phyloP scores from a whole-genome alignment of 2,888 invertebrate genomes.

The Mesoligia furuncula region DNA sequence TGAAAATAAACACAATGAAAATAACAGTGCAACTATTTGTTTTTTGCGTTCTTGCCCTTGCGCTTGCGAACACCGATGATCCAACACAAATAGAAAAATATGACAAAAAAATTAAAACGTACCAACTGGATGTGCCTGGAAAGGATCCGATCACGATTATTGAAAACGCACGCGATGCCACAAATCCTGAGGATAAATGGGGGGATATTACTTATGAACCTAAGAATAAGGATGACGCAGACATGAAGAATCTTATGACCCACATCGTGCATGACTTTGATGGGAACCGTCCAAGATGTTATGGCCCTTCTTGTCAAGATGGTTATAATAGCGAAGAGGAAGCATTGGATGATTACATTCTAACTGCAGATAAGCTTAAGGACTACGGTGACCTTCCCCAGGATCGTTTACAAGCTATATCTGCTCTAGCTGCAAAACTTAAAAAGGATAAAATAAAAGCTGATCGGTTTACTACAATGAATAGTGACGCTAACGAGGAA shows the following conservation, averaged over 20 bases:
- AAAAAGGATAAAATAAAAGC: slow-evolving; percentile 85
- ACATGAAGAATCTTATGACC: slow-evolving; percentile 84
- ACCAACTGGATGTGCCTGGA: slow-evolving; percentile 90
- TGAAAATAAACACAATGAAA: slow-evolving; percentile 84
- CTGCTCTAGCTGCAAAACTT: slow-evolving; percentile 85
- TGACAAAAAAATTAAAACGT: slow-evolving; percentile 85
- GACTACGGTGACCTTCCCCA: slow-evolving; percentile 81
- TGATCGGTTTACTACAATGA: slow-evolving; percentile 70
- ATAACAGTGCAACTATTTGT: slow-evolving; percentile 83
- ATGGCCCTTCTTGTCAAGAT: slow-evolving; percentile 87
- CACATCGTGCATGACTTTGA: slow-evolving; percentile 84
- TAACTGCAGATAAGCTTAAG: slow-evolving; percentile 91
- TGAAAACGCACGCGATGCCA: slow-evolving; percentile 80
- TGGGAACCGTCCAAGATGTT: slow-evolving; percentile 82
- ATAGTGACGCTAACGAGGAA: slow-evolving; percentile 66
- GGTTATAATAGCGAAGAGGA: slow-evolving; percentile 82
- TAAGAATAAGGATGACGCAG: slow-evolving; percentile 76
- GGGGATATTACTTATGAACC: slow-evolving; percentile 70
- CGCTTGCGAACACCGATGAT: slow-evolving; percentile 77
- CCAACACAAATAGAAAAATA: slow-evolving; percentile 81
- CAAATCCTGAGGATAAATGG: slow-evolving; percentile 71
- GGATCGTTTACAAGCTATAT: slow-evolving; percentile 86
- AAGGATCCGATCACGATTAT: slow-evolving; percentile 90
- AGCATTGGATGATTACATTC: slow-evolving; percentile 91
- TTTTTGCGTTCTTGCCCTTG: slow-evolving; percentile 78